Evolutionary conservation across 2,797 vertebrate species (phyloP), one percentile per base, ranked within the genome.

Genomic region (Spea hammondii): DNA sequence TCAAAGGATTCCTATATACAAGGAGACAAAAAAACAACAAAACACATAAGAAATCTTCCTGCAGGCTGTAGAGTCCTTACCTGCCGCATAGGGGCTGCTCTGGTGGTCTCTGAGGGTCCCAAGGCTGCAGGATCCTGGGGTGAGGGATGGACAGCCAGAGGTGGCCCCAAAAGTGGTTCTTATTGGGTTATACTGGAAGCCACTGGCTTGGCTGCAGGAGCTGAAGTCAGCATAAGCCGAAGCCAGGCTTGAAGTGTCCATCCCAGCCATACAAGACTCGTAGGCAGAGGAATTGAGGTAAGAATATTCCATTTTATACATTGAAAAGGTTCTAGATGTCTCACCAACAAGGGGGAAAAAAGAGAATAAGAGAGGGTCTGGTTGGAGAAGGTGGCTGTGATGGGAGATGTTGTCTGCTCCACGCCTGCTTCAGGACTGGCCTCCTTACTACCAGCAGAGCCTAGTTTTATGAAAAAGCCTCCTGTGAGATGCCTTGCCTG

Each of bases 291-390:
- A 99, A 95, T 99, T 99, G 93, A 99, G 97, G 97, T 99, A 99
- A 96, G 98, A 99, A 96, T 99, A 99, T 95, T 99, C 98, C 98
- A 99, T 99, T 98, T 99, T 99, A 99, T 99, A 99, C 98, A 99
- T 99, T 95, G 96, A 97, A 95, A 97, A 96, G 93, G 93, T 91
- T 97, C 95, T 93, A 92, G 93, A 91, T 89, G 89, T 85, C 86
- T 89, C 87, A 88, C 89, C 90, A 89, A 85, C 87, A 72, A 85
- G 87, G 86, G 76, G 86, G 87, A 90, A 86, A 71, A 91, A 88
- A 87, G 85, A 87, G 88, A 89, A 86, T 86, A 89, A 17, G 86
- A 89, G 89, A 86, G 86, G 88, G 14, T n/a, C 6, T 85, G 83
- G 90, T 89, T 90, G 87, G 88, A 90, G 91, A 89, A 89, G 89